Conservation (phyloP, 2,797 vertebrate genomes). For the Phoeniculus purpureus region DNA sequence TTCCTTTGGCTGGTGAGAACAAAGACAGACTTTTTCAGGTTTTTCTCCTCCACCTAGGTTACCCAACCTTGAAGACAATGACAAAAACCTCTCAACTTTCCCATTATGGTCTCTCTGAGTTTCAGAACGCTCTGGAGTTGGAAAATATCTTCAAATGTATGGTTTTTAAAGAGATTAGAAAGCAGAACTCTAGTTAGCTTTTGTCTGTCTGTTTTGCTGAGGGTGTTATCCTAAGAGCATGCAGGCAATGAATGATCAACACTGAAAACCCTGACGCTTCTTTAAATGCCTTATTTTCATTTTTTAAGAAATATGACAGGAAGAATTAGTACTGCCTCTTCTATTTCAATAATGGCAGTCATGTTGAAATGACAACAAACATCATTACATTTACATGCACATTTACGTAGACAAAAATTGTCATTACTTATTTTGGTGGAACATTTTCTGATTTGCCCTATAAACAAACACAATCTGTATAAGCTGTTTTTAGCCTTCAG, state of each 20-base stretch:
- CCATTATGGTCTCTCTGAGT: slow-evolving; percentile 59
- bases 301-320: slow-evolving; percentile 80
- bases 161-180: slow-evolving; percentile 82
- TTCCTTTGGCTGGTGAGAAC: slow-evolving; percentile 43
- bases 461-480: slow-evolving; percentile 79
- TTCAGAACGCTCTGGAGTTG: slow-evolving; percentile 73
- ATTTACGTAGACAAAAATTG: slow-evolving; percentile 80
- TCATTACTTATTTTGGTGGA: slow-evolving; percentile 82
- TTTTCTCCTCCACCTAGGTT: slow-evolving; percentile 58
- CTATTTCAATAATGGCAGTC: slow-evolving; percentile 80
- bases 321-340: slow-evolving; percentile 81
- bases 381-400: slow-evolving; percentile 78
- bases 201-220: slow-evolving; percentile 81
- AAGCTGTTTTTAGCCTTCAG: slow-evolving; percentile 79
- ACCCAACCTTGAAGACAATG: slow-evolving; percentile 52
- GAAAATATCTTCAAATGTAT: slow-evolving; percentile 70
- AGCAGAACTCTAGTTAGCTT: slow-evolving; percentile 81
- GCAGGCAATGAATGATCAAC: slow-evolving; percentile 78
- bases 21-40: slow-evolving; percentile 58
- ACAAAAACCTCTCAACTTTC: neutral
- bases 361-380: slow-evolving; percentile 82
- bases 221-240: slow-evolving; percentile 75
- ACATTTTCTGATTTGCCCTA: slow-evolving; percentile 78
- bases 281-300: slow-evolving; percentile 80
- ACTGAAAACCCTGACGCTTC: slow-evolving; percentile 81